Base-by-base conservation (phyloP, 2,888 invertebrate genomes). In the Stomorhina lunata region DNA sequence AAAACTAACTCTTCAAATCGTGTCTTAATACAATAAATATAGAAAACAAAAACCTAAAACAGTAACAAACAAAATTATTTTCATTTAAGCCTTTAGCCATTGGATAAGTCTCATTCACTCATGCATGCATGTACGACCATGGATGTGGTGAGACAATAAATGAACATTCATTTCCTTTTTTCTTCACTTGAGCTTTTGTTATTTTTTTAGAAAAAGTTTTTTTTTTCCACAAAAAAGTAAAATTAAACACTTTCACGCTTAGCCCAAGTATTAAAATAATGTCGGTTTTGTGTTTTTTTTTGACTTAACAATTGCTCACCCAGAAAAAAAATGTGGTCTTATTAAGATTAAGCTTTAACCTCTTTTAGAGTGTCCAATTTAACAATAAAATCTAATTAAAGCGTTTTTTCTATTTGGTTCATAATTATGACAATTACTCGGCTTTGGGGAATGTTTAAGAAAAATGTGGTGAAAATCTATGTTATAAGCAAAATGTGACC, bases 191-290 rank as follows among this genome's bases (percentile, higher is more conserved):
- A 17, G 57, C 12, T 34, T 20, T 50, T n/a, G 9, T 15, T n/a
- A 17, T 40, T 32, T 48, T 34, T n/a, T n/a, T n/a, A n/a, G n/a
- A n/a, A n/a, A n/a, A n/a, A n/a, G n/a, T n/a, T n/a, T 37, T 37
- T 53, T 79, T 40, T 59, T 22, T 50, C n/a, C n/a, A n/a, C n/a
- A n/a, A n/a, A 25, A 66, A 25, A 65, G 20, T 32, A 69, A 53
- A 63, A 43, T 59, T 32, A 59, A 73, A 59, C 59, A 80, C 57
- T 80, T 80, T 80, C 66, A 66, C 72, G 59, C 50, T 66, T 34
- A 20, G 4, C 25, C 9, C 59, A 66, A 34, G n/a, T 34, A 63
- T 45, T 45, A 55, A 61, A 75, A 15, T 15, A 17, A 12, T 37
- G 10, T n/a, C 9, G 7, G 20, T 37, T 55, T 32, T 45, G 3